A percentile compares a stretch with the other conserved stretches of the same genome.
Conservation (phyloP, 2,888 invertebrate genomes). For the Eudemis profundana region DNA sequence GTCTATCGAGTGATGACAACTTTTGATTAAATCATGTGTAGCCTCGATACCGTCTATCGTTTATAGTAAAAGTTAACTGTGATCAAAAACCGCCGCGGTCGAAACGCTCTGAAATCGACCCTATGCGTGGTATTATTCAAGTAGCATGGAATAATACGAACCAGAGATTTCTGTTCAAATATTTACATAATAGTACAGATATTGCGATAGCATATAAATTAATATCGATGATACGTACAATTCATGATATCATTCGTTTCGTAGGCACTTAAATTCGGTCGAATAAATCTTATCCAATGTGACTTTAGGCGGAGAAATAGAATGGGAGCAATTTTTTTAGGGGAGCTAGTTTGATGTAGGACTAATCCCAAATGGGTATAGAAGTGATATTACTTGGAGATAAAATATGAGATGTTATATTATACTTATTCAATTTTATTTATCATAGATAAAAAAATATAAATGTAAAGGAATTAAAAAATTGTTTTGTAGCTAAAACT, state of each 20-base stretch:
- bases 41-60: too few species aligned
- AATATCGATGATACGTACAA: not conserved
- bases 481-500: too few species aligned
- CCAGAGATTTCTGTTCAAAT: not conserved
- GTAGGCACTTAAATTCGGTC: not conserved
- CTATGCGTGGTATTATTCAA: too few species aligned
- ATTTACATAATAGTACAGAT: not conserved
- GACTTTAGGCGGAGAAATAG: slow-evolving; percentile 10
- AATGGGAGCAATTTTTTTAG: not conserved
- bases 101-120: too few species aligned
- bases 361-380: not conserved
- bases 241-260: slow-evolving; percentile 3
- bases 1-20: too few species aligned
- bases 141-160: too few species aligned
- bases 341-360: not conserved
- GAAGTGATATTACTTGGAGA: not conserved
- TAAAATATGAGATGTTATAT: not conserved
- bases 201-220: not conserved
- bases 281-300: slow-evolving; percentile 9
- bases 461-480: not conserved
- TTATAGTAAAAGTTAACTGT: too few species aligned
- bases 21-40: too few species aligned
- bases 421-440: too few species aligned
- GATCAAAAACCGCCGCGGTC: too few species aligned
- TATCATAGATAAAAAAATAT: too few species aligned